Evolutionary conservation across 2,797 vertebrate species (phyloP), one percentile per base, ranked within the genome.

Genomic region (Sebastes steindachneri): DNA sequence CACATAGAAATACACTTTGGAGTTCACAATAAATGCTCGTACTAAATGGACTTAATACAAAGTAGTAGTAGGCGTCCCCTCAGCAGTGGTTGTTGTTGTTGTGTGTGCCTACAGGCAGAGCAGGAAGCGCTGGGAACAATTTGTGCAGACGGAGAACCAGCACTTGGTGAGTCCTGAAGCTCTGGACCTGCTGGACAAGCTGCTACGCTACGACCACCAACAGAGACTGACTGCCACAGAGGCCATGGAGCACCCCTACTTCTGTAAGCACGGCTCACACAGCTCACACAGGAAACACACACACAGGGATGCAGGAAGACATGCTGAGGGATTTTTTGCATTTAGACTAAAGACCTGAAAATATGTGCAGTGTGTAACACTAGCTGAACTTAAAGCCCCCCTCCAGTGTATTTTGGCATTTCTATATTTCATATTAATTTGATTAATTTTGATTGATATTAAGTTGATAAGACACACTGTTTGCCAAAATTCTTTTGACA

Each of bases 71-170:
- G 41, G 14, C 41, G 1, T 17, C 14, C 6, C 41, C 14, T 15
- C 41, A 45, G 14, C 14, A 6, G 41, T 45, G 14, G 3, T 28
- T 14, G 15, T 9, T 28, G 3, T 19, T 12, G n/a, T 63, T 58
- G 11, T 75, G 41, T 51, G 21, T 76, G 10, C 48, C 84, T 75
- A 53, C 89, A 99, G 98, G 91, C 98, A 99, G 93, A 98, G 78
- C 95, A 97, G 93, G 97, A 96, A 96, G 87, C 93, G 96, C 74
- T 96, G 96, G 96, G 96, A 96, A 76, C 94, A 96, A 84, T 96
- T 96, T 71, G 95, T 96, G 62, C 96, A 96, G 91, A 96, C 96
- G 3, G 96, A 96, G 88, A 96, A 96, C 85, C 96, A 96, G 93
- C 96, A 96, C 89, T 72, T 96, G 86, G 94, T 96, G 82, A 96